Percentiles rank a stretch among this genome's conserved stretches.
Conservation (phyloP, 2,888 invertebrate genomes). For the Drosophila neonasuta region DNA sequence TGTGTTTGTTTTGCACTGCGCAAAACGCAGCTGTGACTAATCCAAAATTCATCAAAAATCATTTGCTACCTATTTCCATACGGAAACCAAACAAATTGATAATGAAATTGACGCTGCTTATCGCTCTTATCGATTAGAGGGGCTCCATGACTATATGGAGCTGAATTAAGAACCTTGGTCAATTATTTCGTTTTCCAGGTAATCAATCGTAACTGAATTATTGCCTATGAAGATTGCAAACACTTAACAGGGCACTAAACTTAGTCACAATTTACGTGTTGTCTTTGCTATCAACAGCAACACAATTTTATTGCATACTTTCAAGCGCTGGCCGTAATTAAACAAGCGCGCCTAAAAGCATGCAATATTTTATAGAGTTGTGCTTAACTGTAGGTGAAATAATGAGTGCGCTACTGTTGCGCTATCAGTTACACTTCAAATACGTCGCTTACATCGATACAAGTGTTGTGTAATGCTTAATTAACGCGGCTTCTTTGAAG, state of each 20-base stretch:
- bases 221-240: constrained; percentile 22
- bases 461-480: background rate
- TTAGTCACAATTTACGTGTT: constrained; percentile 17
- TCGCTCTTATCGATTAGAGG: constrained; percentile 3
- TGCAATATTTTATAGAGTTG: constrained; percentile 19
- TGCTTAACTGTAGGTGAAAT: background rate
- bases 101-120: background rate
- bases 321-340: background rate
- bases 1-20: constrained; percentile 24
- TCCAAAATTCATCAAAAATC: background rate
- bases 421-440: background rate
- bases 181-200: constrained; percentile 17
- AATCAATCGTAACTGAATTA: constrained; percentile 1
- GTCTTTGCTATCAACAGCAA: background rate
- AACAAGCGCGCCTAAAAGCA: constrained; percentile 19
- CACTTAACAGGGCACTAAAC: constrained; percentile 1
- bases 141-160: constrained; percentile 17
- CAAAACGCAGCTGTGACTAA: constrained; percentile 7
- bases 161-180: constrained; percentile 15
- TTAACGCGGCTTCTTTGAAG: constrained; percentile 9
- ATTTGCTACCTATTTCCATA: background rate
- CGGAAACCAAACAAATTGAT: constrained; percentile 10
- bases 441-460: background rate
- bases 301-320: constrained; percentile 30
- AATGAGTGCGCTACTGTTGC: background rate